Evolutionary conservation across 2,797 vertebrate genomes (phyloP), one percentile per base, ranked within the genome.

Genomic region (Etheostoma perlongum): DNA sequence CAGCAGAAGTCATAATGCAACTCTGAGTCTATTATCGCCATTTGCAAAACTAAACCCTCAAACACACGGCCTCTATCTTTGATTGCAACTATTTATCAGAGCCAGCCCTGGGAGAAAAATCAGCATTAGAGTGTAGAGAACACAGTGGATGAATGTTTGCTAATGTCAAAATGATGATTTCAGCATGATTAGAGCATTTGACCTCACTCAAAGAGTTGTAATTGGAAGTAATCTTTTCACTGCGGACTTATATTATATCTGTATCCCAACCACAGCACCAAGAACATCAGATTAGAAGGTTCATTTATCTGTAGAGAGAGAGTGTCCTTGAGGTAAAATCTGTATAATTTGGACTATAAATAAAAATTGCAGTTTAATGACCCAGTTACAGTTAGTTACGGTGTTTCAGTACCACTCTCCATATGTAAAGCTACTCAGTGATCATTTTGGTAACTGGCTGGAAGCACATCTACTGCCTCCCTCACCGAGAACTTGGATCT

Each of bases 71-170:
- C n/a, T n/a, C n/a, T n/a, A n/a, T 67, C 36, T 95, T 95, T 95
- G 93, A 86, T 88, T 94, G 80, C 92, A 95, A 95, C n/a, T n/a
- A n/a, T n/a, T n/a, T n/a, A 94, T 93, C 61, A 78, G 88, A 79
- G 74, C 61, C 16, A 36, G 58, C 61, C 19, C 18, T 47, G 19
- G 3, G 55, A 76, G 51, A 61, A 63, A 60, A 58, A 12, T 14
- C 3, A 46, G 46, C 42, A 51, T 33, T 42, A 61, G 40, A 59
- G 65, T n/a, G 57, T 14, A 49, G 13, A 52, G 21, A 30, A 4
- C 27, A 9, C 4, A 13, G 49, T 15, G 66, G 40, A 33, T 0
- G 1, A 23, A 33, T 30, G n/a, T 46, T 23, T 25, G 15, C 21
- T 23, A 5, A 57, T 4, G n/a, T 46, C 11, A 7, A 55, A 30